A percentile compares a stretch with the other conserved stretches of the same genome.
Evolutionary conservation across 2,888 invertebrate genomes (phyloP).

Genomic region (Eupithecia exiguata): DNA sequence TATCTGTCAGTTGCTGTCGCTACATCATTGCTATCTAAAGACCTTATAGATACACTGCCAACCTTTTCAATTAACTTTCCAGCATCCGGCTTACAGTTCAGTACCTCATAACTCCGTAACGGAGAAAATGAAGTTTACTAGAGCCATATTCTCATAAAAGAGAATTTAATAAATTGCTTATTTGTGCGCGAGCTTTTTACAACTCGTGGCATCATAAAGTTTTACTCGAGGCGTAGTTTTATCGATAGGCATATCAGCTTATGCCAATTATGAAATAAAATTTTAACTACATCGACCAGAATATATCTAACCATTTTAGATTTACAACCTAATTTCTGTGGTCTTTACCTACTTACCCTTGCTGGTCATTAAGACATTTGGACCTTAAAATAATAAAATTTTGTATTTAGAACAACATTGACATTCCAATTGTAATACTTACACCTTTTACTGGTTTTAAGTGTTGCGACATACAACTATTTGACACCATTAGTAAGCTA

Average conservation of each 20-base stretch:
- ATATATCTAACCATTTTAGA: background rate
- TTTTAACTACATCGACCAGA: background rate
- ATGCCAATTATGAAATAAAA: background rate
- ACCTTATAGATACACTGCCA: slow-evolving; percentile 45
- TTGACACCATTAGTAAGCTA: slow-evolving; percentile 12
- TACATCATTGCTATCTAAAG: slow-evolving; percentile 49
- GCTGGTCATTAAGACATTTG: background rate
- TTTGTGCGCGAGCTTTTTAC: background rate
- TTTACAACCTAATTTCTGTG: background rate
- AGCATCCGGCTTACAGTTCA: slow-evolving; percentile 33
- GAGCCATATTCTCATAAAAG: slow-evolving; percentile 20
- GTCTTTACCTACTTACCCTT: background rate
- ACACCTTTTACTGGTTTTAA: slow-evolving; percentile 9
- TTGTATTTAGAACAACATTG: background rate
- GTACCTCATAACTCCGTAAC: slow-evolving; percentile 23
- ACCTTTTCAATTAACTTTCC: slow-evolving; percentile 49
- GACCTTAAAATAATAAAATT: background rate
- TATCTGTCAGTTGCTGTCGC: background rate
- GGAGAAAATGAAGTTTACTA: slow-evolving; percentile 29
- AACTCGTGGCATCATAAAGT: background rate
- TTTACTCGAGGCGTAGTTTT: background rate
- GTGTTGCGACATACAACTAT: slow-evolving; percentile 19
- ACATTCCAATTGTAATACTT: background rate
- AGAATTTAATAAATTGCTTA: slow-evolving; percentile 11
- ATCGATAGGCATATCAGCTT: background rate